Evolutionary conservation across 2,888 invertebrate genomes (phyloP), one percentile per base, ranked within the genome.

Genomic region (Drosophila ezoana): DNA sequence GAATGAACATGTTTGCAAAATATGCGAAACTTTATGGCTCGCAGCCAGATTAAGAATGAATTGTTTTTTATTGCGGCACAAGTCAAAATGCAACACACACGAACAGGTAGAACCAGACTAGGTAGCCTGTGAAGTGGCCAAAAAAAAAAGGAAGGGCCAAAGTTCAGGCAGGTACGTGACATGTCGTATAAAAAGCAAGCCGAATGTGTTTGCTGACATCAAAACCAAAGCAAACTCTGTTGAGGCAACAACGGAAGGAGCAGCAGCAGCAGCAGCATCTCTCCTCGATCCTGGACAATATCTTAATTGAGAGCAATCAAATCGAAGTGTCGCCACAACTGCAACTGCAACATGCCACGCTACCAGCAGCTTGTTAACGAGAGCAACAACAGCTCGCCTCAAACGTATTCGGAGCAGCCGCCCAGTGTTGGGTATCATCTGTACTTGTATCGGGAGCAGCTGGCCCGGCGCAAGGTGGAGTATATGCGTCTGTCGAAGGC

Each of bases 1-100:
- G 80, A 81, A 85, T 87, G 87, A 76, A 82, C 60, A 66, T 88
- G 83, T 84, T 88, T 83, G 83, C 87, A 88, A 84, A 84, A 76
- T 88, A 86, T 28, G 49, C 43, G 16, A 28, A 51, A 53, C 32
- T 86, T 88, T 85, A 88, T 72, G 65, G 37, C 38, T 40, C 44
- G 37, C 48, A 72, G 49, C 47, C 63, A 81, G 87, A 87, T 87
- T 89, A 87, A 85, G 86, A 89, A 89, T 87, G 89, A 87, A 87
- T 67, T 60, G 73, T 89, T 89, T 89, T 87, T 87, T 86, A 83
- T 89, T 72, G 51, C 67, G 72, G 45, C 69, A 65, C 66, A 78
- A 88, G 87, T 84, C 89, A 84, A 74, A 53, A 23, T 18, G 33
- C 41, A 6, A 3, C 1, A 9, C 16, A 16, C 16, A 16, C 4